Conservation (phyloP, 2,888 invertebrate species). For the Onthophagus sagittarius region DNA sequence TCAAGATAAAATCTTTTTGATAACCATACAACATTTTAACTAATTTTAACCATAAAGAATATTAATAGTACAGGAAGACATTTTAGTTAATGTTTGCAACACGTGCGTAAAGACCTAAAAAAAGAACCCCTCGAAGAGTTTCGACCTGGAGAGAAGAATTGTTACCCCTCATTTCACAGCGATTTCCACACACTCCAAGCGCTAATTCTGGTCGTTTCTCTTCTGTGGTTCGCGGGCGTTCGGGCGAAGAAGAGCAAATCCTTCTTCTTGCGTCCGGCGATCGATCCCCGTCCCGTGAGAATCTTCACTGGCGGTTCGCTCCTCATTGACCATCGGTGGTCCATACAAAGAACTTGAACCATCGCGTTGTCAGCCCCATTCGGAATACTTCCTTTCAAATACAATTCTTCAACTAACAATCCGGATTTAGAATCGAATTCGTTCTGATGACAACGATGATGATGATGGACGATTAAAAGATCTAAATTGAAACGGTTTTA, state of each 20-base stretch:
- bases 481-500: neutral
- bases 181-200: neutral
- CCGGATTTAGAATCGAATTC: neutral
- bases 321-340: neutral
- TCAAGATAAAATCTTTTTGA: neutral
- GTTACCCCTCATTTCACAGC: neutral
- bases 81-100: neutral
- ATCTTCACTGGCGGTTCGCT: neutral
- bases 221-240: neutral
- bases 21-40: too few relatives aligned
- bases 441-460: too few relatives aligned
- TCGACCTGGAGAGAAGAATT: neutral
- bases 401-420: neutral
- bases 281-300: neutral
- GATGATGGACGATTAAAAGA: neutral
- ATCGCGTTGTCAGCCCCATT: neutral
- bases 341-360: neutral
- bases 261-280: neutral
- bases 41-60: neutral
- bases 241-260: neutral
- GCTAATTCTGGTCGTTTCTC: neutral
- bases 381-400: neutral
- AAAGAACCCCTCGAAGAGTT: neutral
- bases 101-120: neutral
- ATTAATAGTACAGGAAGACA: neutral